These are phyloP conservation scores for Oscheius sp. DNA, from an alignment of 2,888 invertebrate species.

Conservation along the genomic window DNA sequence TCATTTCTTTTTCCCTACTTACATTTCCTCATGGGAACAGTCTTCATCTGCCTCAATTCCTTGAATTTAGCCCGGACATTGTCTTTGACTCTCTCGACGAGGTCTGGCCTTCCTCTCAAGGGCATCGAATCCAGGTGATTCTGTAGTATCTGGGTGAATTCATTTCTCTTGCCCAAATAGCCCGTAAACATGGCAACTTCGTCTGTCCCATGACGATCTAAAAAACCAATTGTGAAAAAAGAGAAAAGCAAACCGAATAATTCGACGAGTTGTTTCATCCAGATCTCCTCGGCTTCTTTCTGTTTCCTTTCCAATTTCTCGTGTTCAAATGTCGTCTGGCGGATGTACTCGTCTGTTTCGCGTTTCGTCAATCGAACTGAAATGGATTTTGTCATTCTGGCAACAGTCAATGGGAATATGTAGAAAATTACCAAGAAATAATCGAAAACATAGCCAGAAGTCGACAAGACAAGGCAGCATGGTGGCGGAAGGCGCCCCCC, in stretches of 20 bases:
- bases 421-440: conserved; percentile 13
- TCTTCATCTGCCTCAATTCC: conserved; percentile 46
- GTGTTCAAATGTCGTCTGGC: conserved; percentile 16
- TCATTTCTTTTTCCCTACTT: no score
- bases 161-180: conserved; percentile 44
- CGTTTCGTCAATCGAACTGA: conserved; percentile 26
- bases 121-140: conserved; percentile 43
- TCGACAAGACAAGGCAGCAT: not conserved
- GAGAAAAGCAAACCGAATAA: conserved; percentile 39
- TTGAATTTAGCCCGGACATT: conserved; percentile 48
- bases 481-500: not conserved
- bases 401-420: no score
- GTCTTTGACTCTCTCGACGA: conserved; percentile 50
- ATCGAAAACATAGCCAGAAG: not conserved
- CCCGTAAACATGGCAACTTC: conserved; percentile 41
- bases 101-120: conserved; percentile 46
- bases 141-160: conserved; percentile 46
- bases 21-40: conserved; percentile 54
- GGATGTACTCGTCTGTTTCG: conserved; percentile 19
- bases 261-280: conserved; percentile 44
- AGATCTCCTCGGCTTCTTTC: conserved; percentile 48
- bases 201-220: conserved; percentile 39
- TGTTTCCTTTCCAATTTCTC: conserved; percentile 38
- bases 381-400: not conserved
- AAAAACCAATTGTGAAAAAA: not conserved